Evolutionary conservation across 1,140 invertebrate species (phyloP).

Genomic region (Periplaneta americana): DNA sequence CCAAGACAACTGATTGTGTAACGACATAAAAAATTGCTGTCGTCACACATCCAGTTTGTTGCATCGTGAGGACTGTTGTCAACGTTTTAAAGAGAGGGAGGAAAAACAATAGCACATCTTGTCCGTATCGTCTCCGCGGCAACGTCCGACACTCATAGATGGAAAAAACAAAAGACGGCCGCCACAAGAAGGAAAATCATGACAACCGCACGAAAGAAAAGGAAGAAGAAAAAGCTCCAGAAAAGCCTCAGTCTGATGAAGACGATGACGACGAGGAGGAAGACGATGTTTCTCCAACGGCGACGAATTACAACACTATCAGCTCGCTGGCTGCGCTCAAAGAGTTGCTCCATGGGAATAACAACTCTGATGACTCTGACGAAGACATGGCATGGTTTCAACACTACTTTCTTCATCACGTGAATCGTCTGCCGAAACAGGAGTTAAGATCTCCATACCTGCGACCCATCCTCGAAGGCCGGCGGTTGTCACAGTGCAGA

Average conservation of each 20-base stretch:
- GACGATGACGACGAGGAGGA: constrained; percentile 28
- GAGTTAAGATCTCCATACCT: constrained; percentile 42
- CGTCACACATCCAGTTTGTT: background rate
- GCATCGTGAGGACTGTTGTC: background rate
- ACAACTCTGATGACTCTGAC: constrained; percentile 43
- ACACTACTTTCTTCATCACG: constrained; percentile 65
- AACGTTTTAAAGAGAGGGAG: no score
- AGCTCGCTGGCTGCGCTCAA: constrained; percentile 58
- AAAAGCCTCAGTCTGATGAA: background rate
- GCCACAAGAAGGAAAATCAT: background rate
- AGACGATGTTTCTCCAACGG: constrained; percentile 46
- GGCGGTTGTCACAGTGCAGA: constrained; percentile 71
- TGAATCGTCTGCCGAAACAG: constrained; percentile 49
- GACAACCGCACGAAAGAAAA: background rate
- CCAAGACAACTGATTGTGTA: background rate
- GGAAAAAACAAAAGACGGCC: background rate
- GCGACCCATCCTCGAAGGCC: constrained; percentile 45
- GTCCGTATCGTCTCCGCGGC: background rate
- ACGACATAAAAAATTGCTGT: background rate
- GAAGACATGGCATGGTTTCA: constrained; percentile 62
- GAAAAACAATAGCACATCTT: background rate
- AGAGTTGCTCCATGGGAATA: constrained; percentile 55
- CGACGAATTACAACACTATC: constrained; percentile 63
- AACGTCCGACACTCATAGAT: background rate
- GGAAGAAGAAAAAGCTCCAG: background rate